Percentiles rank a stretch among this genome's conserved stretches.
phyloP scores from a whole-genome alignment of 1,140 invertebrate genomes.

The Neodiprion virginianus region DNA sequence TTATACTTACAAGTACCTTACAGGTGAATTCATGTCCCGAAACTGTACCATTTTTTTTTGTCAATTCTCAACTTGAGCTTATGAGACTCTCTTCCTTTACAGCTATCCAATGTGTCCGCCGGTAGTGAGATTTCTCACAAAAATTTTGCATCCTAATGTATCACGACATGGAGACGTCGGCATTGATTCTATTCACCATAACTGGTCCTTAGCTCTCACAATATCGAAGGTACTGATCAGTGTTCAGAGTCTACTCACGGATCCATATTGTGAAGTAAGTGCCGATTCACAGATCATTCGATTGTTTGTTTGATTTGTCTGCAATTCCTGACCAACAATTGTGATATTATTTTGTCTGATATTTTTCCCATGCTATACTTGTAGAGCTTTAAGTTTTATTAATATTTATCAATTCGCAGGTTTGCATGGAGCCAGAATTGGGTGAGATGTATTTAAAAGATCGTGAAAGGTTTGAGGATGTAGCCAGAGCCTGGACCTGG shows the following conservation, averaged over 20 bases:
- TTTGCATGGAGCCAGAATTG: constrained; percentile 91
- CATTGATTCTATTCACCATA: constrained; percentile 94
- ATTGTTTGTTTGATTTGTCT: constrained; percentile 2
- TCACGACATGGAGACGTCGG: constrained; percentile 96
- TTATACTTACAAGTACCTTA: constrained; percentile 87
- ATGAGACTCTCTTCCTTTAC: constrained; percentile 33
- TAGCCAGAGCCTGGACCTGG: constrained; percentile 90
- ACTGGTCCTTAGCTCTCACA: constrained; percentile 93
- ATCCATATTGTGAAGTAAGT: constrained; percentile 84
- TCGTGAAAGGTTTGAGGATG: constrained; percentile 77
- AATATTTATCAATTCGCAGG: constrained; percentile 54
- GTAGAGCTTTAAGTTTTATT: constrained; percentile 8
- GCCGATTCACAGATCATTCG: not conserved
- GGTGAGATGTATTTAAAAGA: constrained; percentile 83
- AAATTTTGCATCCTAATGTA: constrained; percentile 94
- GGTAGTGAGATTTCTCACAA: constrained; percentile 86
- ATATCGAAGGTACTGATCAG: constrained; percentile 90
- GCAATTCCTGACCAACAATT: not conserved
- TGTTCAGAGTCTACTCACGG: constrained; percentile 90
- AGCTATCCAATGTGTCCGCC: constrained; percentile 94
- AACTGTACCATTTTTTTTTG: constrained; percentile 17
- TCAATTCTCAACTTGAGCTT: not conserved
- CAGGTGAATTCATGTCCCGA: constrained; percentile 58
- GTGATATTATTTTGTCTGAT: too few species aligned
- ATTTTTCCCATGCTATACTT: too few species aligned